Evolutionary conservation across 2,113 vertebrate genomes (phyloP), one percentile per base, ranked within the genome.

Genomic region (Clinocottus analis): DNA sequence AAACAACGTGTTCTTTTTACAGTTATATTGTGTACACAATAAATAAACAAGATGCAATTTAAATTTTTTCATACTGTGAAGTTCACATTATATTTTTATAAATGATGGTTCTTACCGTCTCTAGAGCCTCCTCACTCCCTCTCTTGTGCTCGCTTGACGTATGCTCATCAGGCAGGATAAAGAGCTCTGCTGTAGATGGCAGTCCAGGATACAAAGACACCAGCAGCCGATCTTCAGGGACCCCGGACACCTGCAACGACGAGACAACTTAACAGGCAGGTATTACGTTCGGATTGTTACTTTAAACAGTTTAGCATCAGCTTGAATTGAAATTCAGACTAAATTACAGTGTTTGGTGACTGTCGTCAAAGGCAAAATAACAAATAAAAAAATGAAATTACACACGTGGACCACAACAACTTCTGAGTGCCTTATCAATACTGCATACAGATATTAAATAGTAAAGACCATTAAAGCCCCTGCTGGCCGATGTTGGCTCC

Each of bases 181-280:
- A 99, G 56, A 99, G 96, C 45, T 99, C 98, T 10, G 97, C 97
- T 37, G 96, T 96, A 0, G 96, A 98, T 9, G 97, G 98, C 60
- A 98, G 93, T 35, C 97, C 97, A 8, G 96, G 96, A 79, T 97
- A 97, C 77, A 99, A 91, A 21, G 96, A 96, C 8, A 98, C 96
- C 27, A 98, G 92, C 86, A 99, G 94, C 93, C 97, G 96, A 12
- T 97, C 95, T 51, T 96, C 95, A 2, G 94, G 93, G 63, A 97
- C 94, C 21, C 94, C 93, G n/a, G 96, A 97, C n/a, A 97, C 96
- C 97, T 99, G 87, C 37, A 77, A 65, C 2, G 16, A 75, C 2
- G 31, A 2, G 7, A 71, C 47, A 72, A 66, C 35, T 69, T 0
- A 35, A 76, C 19, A 19, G 5, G 21, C 41, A 63, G 31, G 41